Percentiles rank a stretch among this genome's conserved stretches.
These are phyloP conservation scores for Drosophila niveifrons DNA, from an alignment of 2,888 invertebrate genomes.

Conservation along the genomic window DNA sequence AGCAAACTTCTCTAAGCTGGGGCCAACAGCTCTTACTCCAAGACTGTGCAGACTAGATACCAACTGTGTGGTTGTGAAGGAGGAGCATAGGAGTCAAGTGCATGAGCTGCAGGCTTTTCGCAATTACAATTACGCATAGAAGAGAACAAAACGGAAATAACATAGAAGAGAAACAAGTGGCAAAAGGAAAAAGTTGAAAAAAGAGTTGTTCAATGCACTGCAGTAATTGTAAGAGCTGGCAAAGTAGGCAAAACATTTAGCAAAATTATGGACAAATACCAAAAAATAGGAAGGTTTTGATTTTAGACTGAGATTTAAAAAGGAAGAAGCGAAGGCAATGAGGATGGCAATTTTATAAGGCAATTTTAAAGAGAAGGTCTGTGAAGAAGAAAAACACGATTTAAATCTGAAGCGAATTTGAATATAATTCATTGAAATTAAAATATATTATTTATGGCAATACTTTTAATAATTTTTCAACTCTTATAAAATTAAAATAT, in stretches of 20 bases:
- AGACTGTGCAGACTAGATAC: constrained; percentile 1
- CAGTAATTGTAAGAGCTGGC: constrained; percentile 65
- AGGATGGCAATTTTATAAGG: too few relatives aligned
- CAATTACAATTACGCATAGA: constrained; percentile 75
- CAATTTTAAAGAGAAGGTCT: too few relatives aligned
- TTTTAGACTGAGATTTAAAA: background rate
- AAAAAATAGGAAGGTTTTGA: constrained; percentile 6
- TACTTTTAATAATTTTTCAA: too few relatives aligned
- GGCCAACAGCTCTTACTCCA: constrained; percentile 29
- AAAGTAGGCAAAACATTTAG: constrained; percentile 71
- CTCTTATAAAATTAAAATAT: too few relatives aligned
- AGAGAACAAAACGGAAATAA: constrained; percentile 44
- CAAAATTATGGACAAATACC: constrained; percentile 44
- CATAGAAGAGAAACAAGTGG: constrained; percentile 34
- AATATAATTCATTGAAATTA: too few relatives aligned
- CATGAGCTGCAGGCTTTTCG: constrained; percentile 50
- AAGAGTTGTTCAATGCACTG: constrained; percentile 25
- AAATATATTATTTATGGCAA: too few relatives aligned
- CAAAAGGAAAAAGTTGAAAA: background rate
- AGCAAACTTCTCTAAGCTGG: constrained; percentile 75
- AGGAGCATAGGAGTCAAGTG: background rate
- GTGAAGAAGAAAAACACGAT: too few relatives aligned
- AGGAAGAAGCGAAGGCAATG: background rate
- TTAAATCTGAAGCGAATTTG: too few relatives aligned
- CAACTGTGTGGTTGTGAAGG: background rate